A percentile compares a stretch with the other conserved stretches of the same genome.
Evolutionary conservation across 2,113 vertebrate species (phyloP).

Genomic region (Cryptoleucopteryx plumbea): DNA sequence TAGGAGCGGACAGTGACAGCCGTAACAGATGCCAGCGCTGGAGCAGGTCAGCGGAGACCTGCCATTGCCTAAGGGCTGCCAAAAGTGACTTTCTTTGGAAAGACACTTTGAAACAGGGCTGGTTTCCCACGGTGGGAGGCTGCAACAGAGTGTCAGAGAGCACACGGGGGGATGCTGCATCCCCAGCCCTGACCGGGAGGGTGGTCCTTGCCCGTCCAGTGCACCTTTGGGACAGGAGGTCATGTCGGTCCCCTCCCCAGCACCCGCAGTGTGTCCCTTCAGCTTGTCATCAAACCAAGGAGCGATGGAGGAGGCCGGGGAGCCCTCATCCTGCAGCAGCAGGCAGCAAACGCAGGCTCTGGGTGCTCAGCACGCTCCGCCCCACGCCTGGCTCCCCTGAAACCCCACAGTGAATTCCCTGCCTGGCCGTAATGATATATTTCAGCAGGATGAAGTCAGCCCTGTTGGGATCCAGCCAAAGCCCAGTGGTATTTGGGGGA

Average conservation of each 20-base stretch:
- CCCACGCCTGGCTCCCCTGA: rapidly evolving
- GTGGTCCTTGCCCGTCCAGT: background rate
- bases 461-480: background rate
- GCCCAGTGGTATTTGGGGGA: background rate
- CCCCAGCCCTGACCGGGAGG: background rate
- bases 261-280: background rate
- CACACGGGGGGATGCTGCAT: rapidly evolving
- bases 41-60: background rate
- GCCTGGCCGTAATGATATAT: background rate
- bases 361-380: rapidly evolving
- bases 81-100: background rate
- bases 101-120: background rate
- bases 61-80: background rate
- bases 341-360: background rate
- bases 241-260: background rate
- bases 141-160: background rate
- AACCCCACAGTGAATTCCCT: background rate
- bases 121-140: background rate
- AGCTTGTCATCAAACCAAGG: background rate
- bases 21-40: background rate
- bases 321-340: background rate
- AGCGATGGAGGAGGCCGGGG: rapidly evolving
- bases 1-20: background rate
- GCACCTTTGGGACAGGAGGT: background rate
- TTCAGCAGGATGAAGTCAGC: constrained; percentile 8